Evolutionary conservation across 2,888 invertebrate species (phyloP), one percentile per base, ranked within the genome.

Genomic region (Megaustenia siamemsis): DNA sequence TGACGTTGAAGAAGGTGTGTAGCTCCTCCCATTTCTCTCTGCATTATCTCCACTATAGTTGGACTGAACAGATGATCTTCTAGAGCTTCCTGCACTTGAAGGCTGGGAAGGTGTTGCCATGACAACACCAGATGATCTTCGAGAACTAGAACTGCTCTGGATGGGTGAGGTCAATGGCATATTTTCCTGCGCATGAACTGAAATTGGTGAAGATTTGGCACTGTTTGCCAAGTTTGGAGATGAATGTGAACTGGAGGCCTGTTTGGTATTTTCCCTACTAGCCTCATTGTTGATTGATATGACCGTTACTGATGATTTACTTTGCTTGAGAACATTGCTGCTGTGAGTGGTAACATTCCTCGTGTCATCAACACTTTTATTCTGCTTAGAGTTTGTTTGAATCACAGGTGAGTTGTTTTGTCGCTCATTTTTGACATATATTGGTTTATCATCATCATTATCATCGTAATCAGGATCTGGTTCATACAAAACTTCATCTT

Each of bases 391-490:
- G 12, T 28, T 28, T 73, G 71, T 21, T 18, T 32, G n/a, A 43
- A 24, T 77, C 68, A 77, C 68, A 32, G 81, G 56, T 18, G 79
- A 69, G 49, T 66, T 82, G 63, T 80, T 63, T n/a, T 71, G 38
- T 38, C 63, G 71, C 60, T 75, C 83, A 18, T 45, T 32, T 73
- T 49, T 73, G 0, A 24, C 49, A 49, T 35, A 73, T 28, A 40
- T 32, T 12, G 73, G 68, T n/a, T 76, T 76, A 21, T 89, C 90
- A 45, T 90, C 90, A 69, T 89, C 90, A 84, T 87, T 88, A 12
- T 89, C 89, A 83, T 92, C 92, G 82, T 92, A 92, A 83, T 90
- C 92, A 4, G 92, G 92, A 73, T 90, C 91, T 38, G 90, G 90
- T 80, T 91, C 90, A 86, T 90, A 90, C 40, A 86, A 56, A 24